Base-by-base conservation (phyloP, 2,113 vertebrate genomes). In the human (Homo sapiens) region DNA sequence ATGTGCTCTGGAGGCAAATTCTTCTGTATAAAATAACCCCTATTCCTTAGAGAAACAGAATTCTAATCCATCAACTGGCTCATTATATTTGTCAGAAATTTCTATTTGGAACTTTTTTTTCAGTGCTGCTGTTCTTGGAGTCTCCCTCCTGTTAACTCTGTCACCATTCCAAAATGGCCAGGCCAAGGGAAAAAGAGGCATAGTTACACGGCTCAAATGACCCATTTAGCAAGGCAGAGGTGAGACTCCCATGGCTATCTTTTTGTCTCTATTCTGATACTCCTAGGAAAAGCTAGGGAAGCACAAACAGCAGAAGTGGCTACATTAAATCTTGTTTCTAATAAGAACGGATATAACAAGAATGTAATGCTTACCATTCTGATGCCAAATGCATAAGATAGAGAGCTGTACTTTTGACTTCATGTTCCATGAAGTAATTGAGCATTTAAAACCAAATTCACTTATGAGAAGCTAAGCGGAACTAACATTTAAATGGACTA, bases 381-480 rank as follows among this genome's bases (percentile, higher is more conserved):
- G n/a, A 57, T 93, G 90, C 40, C 32, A 90, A 82, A 48, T 2
- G 20, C 8, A n/a, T 43, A 72, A 30, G 0, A 1, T 10, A 89
- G 79, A 96, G 27, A 89, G 11, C 38, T 57, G 18, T 0, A 66
- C 17, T 94, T 0, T 13, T 79, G 79, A 96, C 86, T 92, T 66
- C 72, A 93, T 52, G 35, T 83, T 82, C 85, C 80, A 90, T 27
- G 57, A 94, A 70, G 76, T 80, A 85, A 92, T 6, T n/a, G 32
- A 59, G 48, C 8, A 89, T 85, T 95, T 68, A 35, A 97, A 90
- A 70, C 7, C 32, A 89, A 84, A 89, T 4, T 86, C 23, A 96
- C 59, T 30, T 72, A 93, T 61, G 14, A 96, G 96, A 98, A 96
- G 73, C 75, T 82, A 84, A 1, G 1, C 94, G 82, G 87, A 95